phyloP scores from a whole-genome alignment of 2,888 invertebrate genomes.

The Macrophya alboannulata region DNA sequence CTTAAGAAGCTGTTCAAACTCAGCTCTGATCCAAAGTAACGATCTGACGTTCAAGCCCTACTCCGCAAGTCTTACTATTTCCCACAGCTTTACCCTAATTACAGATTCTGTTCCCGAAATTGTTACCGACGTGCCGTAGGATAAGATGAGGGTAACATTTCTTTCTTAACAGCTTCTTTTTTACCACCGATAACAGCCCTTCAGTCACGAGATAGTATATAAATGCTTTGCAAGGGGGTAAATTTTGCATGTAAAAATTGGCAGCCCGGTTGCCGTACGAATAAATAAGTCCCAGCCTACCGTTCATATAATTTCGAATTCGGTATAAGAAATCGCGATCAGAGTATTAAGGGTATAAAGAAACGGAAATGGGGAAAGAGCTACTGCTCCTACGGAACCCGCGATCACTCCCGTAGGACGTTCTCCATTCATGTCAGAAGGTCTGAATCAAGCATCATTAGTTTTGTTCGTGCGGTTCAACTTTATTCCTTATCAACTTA shows the following conservation, averaged over 20 bases:
- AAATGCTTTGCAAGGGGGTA: neutral
- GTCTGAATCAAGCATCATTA: slow-evolving; percentile 36
- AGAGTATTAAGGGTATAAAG: neutral
- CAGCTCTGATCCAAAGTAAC: slow-evolving; percentile 4
- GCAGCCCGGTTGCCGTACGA: neutral
- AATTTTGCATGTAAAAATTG: neutral
- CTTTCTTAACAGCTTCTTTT: neutral
- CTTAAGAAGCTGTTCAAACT: slow-evolving; percentile 16
- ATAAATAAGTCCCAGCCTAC: neutral
- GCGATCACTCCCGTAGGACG: slow-evolving; percentile 7
- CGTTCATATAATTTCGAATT: neutral
- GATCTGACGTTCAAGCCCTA: neutral
- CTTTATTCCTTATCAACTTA: slow-evolving; percentile 19
- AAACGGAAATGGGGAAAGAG: neutral
- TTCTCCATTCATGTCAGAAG: slow-evolving; percentile 24
- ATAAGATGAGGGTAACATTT: neutral
- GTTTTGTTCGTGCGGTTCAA: slow-evolving; percentile 37
- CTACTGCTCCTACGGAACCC: neutral
- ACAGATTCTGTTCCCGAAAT: slow-evolving; percentile 34
- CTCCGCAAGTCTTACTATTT: neutral
- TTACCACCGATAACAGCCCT: slow-evolving; percentile 30
- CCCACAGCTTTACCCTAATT: slow-evolving; percentile 23
- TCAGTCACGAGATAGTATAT: neutral
- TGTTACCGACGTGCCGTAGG: slow-evolving; percentile 8
- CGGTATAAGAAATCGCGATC: slow-evolving; percentile 16